A percentile compares a stretch with the other conserved stretches of the same genome.
phyloP scores from a whole-genome alignment of 2,797 vertebrate genomes.

The Paguma larvata region DNA sequence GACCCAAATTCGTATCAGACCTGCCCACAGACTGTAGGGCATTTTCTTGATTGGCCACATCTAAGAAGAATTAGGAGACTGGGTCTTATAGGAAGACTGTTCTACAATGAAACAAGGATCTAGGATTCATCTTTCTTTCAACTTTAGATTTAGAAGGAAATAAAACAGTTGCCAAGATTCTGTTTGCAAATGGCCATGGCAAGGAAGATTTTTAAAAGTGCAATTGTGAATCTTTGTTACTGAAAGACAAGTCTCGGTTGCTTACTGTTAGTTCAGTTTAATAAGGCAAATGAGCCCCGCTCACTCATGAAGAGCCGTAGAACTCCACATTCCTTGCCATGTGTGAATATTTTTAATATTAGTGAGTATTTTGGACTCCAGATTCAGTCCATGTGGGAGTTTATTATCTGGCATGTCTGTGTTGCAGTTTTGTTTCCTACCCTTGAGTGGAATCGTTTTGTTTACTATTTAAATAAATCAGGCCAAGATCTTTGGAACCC shows the following conservation, averaged over 20 bases:
- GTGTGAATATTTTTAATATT: conserved; percentile 29
- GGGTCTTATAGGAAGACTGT: neutral
- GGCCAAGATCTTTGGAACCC: neutral
- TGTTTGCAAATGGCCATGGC: conserved; percentile 6
- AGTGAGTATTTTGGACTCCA: conserved; percentile 12
- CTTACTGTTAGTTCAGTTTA: neutral
- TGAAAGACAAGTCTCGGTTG: neutral
- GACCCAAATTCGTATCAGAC: neutral
- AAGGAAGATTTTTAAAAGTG: neutral
- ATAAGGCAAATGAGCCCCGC: neutral
- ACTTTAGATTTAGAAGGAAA: neutral
- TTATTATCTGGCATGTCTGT: neutral
- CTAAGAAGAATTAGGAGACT: neutral
- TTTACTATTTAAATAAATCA: conserved; percentile 50
- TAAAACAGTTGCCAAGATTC: conserved; percentile 10
- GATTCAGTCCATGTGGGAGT: neutral
- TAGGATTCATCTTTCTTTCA: conserved; percentile 5
- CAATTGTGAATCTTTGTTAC: neutral
- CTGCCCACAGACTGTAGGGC: neutral
- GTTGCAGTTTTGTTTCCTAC: neutral
- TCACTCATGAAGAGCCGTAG: neutral
- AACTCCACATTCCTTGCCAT: neutral
- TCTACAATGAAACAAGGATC: neutral
- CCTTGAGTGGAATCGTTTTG: conserved; percentile 37
- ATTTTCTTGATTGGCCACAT: neutral